Evolutionary conservation across 23 tunicate species (phyloP).

Genomic region (Ciona savignyi): DNA sequence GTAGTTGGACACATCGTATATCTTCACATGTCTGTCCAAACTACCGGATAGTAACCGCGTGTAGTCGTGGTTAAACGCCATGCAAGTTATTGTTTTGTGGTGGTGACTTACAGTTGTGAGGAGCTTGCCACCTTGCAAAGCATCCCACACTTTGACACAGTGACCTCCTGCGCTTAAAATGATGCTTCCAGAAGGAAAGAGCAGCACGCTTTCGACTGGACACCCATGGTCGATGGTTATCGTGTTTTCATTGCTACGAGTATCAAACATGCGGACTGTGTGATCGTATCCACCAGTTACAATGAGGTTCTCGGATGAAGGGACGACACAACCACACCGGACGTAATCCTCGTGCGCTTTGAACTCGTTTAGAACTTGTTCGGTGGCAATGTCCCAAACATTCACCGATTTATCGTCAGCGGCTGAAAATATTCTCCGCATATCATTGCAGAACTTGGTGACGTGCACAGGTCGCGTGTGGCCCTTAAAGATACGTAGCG

Average conservation of each 20-base stretch:
- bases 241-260: slow-evolving; percentile 35
- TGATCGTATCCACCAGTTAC: slow-evolving; percentile 84
- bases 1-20: slow-evolving; percentile 61
- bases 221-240: slow-evolving; percentile 53
- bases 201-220: slow-evolving; percentile 73
- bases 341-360: slow-evolving; percentile 70
- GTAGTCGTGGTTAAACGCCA: slow-evolving; percentile 73
- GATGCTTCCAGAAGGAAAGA: slow-evolving; percentile 63
- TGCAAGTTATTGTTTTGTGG: slow-evolving; percentile 79
- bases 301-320: slow-evolving; percentile 37
- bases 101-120: slow-evolving; percentile 69
- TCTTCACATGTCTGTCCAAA: slow-evolving; percentile 77
- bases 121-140: slow-evolving; percentile 71
- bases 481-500: slow-evolving; percentile 70
- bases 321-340: slow-evolving; percentile 35
- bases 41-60: slow-evolving; percentile 63
- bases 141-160: slow-evolving; percentile 74
- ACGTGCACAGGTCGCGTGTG: slow-evolving; percentile 72
- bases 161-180: slow-evolving; percentile 84
- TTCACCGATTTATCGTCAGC: slow-evolving; percentile 69
- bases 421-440: slow-evolving; percentile 45
- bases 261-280: slow-evolving; percentile 59
- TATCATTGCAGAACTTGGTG: slow-evolving; percentile 40
- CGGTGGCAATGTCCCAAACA: slow-evolving; percentile 80
- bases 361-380: slow-evolving; percentile 25